Percentiles rank a stretch among this genome's conserved stretches.
Evolutionary conservation across 2,113 vertebrate genomes (phyloP).

Genomic region (Regulus satrapa): DNA sequence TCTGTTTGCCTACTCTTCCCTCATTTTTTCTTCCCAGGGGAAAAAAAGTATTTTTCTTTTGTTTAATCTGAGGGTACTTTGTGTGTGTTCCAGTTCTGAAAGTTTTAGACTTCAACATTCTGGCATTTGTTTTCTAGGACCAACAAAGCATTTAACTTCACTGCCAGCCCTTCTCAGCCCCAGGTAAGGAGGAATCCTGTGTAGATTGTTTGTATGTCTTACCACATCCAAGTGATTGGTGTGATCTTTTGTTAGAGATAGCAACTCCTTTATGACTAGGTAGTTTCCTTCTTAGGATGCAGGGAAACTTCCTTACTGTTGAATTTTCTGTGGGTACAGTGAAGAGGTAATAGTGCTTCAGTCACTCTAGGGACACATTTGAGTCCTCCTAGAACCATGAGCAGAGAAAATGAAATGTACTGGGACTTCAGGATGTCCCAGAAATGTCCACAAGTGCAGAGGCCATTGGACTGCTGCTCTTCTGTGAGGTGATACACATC

Average conservation of each 20-base stretch:
- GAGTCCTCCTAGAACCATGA: background rate
- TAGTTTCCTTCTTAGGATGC: background rate
- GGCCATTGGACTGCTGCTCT: background rate
- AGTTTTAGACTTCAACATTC: background rate
- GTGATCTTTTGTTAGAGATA: background rate
- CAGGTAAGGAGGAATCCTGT: constrained; percentile 68
- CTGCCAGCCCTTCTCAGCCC: constrained; percentile 81
- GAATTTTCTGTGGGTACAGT: background rate
- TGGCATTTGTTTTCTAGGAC: constrained; percentile 68
- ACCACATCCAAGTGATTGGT: background rate
- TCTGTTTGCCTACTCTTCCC: background rate
- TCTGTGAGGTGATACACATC: background rate
- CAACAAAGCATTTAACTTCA: constrained; percentile 73
- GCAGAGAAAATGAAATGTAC: background rate
- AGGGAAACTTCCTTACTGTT: background rate
- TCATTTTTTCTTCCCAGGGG: background rate
- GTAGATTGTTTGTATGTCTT: background rate
- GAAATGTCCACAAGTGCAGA: background rate
- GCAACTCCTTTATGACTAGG: background rate
- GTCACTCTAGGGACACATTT: accelerated
- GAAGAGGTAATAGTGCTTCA: background rate
- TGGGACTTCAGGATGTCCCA: background rate
- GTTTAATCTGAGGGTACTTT: background rate
- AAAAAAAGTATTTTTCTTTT: background rate
- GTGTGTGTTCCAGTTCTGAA: background rate